Conservation (phyloP, 2,113 vertebrate genomes). For the Myotis yumanensis region DNA sequence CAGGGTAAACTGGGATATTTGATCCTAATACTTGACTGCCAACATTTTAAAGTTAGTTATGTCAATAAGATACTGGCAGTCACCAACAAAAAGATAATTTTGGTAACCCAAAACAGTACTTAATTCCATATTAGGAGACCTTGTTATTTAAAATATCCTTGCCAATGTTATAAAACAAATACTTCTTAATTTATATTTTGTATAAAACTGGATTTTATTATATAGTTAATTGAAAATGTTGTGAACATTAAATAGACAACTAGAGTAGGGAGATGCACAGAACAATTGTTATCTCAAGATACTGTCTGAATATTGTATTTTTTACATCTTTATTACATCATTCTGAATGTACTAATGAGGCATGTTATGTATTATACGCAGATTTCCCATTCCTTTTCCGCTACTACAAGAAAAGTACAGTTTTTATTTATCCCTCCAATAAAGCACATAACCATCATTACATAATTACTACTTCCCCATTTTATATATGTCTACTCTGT, state of each 20-base stretch:
- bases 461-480: background rate
- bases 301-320: background rate
- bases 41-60: background rate
- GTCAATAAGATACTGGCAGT: background rate
- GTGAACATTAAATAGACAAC: background rate
- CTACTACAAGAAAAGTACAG: background rate
- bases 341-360: background rate
- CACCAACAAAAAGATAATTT: background rate
- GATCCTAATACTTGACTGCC: background rate
- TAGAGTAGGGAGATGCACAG: background rate
- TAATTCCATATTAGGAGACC: background rate
- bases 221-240: background rate
- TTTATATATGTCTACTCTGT: background rate
- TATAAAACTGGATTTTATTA: background rate
- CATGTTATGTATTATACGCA: background rate
- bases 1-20: background rate
- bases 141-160: conserved; percentile 5
- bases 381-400: background rate
- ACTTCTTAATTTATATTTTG: background rate
- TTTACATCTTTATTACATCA: background rate
- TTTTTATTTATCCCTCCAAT: background rate
- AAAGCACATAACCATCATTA: background rate
- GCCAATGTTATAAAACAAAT: background rate
- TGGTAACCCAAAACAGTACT: background rate
- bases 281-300: background rate